Conservation (phyloP, 2,797 vertebrate genomes). For the Trichosurus vulpecula region DNA sequence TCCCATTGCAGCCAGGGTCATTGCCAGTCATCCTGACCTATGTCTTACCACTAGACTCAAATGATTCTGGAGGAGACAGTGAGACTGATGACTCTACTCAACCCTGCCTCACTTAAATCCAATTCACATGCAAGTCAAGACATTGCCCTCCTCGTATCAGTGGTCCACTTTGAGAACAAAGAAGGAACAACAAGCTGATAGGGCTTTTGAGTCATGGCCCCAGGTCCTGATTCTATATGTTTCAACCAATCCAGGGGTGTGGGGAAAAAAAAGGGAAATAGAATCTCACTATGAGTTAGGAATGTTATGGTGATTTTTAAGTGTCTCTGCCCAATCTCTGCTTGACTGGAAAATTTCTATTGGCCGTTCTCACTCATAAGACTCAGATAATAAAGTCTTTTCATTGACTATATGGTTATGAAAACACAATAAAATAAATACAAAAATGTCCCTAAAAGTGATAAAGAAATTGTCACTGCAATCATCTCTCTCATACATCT, state of each 20-base stretch:
- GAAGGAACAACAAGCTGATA: background rate
- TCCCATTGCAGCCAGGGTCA: background rate
- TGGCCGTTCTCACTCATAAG: background rate
- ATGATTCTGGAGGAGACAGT: background rate
- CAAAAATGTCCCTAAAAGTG: background rate
- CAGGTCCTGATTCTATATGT: background rate
- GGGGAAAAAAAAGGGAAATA: background rate
- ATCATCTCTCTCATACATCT: background rate
- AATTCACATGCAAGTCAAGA: background rate
- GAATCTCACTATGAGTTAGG: background rate
- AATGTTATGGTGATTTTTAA: background rate
- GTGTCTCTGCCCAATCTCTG: background rate
- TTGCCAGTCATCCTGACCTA: background rate
- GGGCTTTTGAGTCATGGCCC: background rate
- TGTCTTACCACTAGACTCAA: background rate
- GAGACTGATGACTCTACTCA: background rate
- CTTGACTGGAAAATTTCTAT: background rate
- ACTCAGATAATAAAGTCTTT: background rate
- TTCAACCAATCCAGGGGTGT: background rate
- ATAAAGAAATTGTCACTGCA: background rate
- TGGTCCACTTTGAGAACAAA: background rate
- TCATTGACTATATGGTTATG: background rate
- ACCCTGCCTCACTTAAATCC: background rate
- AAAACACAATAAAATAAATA: background rate
- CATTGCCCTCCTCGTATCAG: background rate